A percentile compares a stretch with the other conserved stretches of the same genome.
Conservation (phyloP, 2,888 invertebrate genomes). For the Tetrapedia diversipes region DNA sequence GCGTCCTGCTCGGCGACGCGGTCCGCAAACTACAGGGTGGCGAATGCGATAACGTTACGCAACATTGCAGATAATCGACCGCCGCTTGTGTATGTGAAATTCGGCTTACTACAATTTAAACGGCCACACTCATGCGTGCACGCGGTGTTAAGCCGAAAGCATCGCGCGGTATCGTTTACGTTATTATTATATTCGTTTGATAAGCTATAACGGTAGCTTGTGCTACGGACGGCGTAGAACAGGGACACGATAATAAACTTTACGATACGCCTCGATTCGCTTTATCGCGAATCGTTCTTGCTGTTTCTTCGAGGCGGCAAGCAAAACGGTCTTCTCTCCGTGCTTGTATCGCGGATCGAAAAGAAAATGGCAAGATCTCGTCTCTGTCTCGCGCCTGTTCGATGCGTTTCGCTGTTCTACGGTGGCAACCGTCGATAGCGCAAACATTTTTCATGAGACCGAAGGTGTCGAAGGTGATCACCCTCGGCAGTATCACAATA, state of each 20-base stretch:
- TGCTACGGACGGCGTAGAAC: slow-evolving; percentile 34
- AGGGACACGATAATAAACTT: background rate
- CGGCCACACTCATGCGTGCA: slow-evolving; percentile 12
- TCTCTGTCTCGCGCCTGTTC: background rate
- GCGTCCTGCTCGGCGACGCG: background rate
- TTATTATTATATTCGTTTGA: slow-evolving; percentile 46
- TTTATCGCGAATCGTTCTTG: background rate
- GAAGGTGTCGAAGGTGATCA: slow-evolving; percentile 27
- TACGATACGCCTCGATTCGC: background rate
- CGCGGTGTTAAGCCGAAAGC: slow-evolving; percentile 32
- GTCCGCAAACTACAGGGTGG: background rate
- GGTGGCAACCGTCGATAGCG: slow-evolving; percentile 39
- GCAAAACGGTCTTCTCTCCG: background rate
- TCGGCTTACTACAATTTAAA: slow-evolving; percentile 32
- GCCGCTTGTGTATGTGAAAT: background rate
- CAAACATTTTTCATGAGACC: slow-evolving; percentile 57
- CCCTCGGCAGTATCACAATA: slow-evolving; percentile 68
- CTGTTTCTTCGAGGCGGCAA: background rate
- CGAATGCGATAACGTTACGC: background rate
- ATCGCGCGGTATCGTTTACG: slow-evolving; percentile 49
- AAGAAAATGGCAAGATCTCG: slow-evolving; percentile 19
- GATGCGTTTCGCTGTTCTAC: background rate
- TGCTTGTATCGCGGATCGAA: background rate
- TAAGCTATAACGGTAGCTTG: slow-evolving; percentile 58
- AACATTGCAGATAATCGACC: slow-evolving; percentile 7